Conservation (phyloP, 1,140 invertebrate species). For the Pogonognathellus flavescens region DNA sequence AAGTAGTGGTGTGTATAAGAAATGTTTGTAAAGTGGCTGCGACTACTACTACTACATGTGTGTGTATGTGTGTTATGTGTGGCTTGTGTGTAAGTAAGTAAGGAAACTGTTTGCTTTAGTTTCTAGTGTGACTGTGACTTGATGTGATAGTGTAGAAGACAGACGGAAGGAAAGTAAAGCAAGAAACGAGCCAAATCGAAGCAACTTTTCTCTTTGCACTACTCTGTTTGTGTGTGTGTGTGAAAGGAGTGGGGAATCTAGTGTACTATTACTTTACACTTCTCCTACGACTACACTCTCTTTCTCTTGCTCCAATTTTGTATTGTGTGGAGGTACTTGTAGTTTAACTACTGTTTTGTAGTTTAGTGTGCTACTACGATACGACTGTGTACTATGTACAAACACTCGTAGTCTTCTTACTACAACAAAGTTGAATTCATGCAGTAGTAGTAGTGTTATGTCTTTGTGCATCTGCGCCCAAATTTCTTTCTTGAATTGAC, state of each 20-base stretch:
- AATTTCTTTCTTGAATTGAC: conserved; percentile 46
- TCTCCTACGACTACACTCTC: no score
- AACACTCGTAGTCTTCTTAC: neutral
- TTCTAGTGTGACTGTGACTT: conserved; percentile 18
- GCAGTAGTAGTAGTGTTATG: conserved; percentile 10
- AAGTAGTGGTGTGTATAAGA: conserved; percentile 2
- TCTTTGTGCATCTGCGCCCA: conserved; percentile 39
- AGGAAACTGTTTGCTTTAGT: conserved; percentile 22
- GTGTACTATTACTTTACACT: conserved; percentile 34
- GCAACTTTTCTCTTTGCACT: conserved; percentile 31
- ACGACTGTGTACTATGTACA: neutral
- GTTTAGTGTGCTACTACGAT: conserved; percentile 30
- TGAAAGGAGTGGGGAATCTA: no score
- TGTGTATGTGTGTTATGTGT: neutral
- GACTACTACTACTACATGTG: neutral
- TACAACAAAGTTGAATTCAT: neutral
- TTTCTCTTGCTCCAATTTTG: neutral
- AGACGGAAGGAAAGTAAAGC: neutral
- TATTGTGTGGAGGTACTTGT: conserved; percentile 15
- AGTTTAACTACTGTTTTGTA: conserved; percentile 42
- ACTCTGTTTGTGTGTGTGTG: conserved; percentile 4
- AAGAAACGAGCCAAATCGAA: neutral
- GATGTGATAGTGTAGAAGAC: neutral
- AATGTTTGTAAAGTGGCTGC: conserved; percentile 28
- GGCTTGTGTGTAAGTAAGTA: conserved; percentile 15